Percentiles rank a stretch among this genome's conserved stretches.
phyloP scores from a whole-genome alignment of 2,888 invertebrate genomes.

The Lomographa bimaculata region DNA sequence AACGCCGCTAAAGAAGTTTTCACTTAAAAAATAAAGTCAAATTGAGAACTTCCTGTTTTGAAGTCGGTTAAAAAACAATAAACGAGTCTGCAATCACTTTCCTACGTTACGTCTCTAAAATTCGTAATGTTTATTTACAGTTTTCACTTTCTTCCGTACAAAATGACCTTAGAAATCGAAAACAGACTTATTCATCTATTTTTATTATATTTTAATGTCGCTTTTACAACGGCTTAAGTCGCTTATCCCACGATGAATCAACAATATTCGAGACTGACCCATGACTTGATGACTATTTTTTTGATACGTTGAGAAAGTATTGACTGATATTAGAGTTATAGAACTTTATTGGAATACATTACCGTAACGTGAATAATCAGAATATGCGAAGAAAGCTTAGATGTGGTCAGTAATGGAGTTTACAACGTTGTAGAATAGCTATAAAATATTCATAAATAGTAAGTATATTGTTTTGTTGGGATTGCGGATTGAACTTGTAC shows the following conservation, averaged over 20 bases:
- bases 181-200: constrained; percentile 15
- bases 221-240: constrained; percentile 8
- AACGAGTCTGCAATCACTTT: too few species aligned
- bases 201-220: constrained; percentile 25
- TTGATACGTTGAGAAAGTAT: constrained; percentile 28
- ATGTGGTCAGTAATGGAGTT: too few species aligned
- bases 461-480: too few species aligned
- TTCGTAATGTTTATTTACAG: constrained; percentile 13
- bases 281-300: constrained; percentile 30
- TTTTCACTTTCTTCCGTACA: constrained; percentile 27
- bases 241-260: constrained; percentile 15
- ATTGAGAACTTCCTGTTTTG: too few species aligned
- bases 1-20: too few species aligned
- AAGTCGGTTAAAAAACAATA: too few species aligned
- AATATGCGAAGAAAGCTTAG: not conserved
- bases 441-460: too few species aligned
- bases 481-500: too few species aligned
- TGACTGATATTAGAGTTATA: too few species aligned
- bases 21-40: too few species aligned
- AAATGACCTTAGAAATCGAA: constrained; percentile 34
- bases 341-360: constrained; percentile 10
- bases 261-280: constrained; percentile 11
- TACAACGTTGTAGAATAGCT: too few species aligned
- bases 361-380: constrained; percentile 2
- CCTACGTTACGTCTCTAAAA: too few species aligned